phyloP scores from a whole-genome alignment of 2,888 invertebrate species.

The Sarcophaga subvicina region DNA sequence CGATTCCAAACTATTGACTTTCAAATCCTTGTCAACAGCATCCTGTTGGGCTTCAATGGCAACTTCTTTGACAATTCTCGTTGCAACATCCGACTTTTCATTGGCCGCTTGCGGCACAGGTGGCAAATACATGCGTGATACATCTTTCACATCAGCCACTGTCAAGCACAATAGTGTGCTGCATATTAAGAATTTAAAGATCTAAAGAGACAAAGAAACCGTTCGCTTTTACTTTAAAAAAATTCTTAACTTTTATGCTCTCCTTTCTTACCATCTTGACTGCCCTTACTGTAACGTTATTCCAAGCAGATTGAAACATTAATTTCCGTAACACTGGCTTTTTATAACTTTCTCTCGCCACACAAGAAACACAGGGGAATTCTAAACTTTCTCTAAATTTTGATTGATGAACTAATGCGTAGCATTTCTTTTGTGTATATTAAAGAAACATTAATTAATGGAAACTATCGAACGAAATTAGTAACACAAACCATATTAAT shows the following conservation, averaged over 20 bases:
- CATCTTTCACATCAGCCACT: slow-evolving; percentile 79
- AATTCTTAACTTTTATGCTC: neutral
- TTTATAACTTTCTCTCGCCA: slow-evolving; percentile 54
- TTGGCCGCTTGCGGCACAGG: slow-evolving; percentile 53
- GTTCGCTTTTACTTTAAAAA: neutral
- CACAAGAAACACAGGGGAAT: neutral
- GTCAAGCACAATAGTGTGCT: slow-evolving; percentile 75
- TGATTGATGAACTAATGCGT: slow-evolving; percentile 43
- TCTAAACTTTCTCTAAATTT: slow-evolving; percentile 59
- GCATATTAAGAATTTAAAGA: slow-evolving; percentile 59
- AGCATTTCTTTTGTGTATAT: slow-evolving; percentile 3
- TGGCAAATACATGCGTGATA: slow-evolving; percentile 75
- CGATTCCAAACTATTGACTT: slow-evolving; percentile 1
- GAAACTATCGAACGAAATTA: neutral
- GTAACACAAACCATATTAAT: neutral
- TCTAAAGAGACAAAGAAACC: slow-evolving; percentile 22
- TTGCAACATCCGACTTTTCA: neutral
- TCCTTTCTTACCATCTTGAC: slow-evolving; percentile 44
- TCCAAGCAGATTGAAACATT: slow-evolving; percentile 16
- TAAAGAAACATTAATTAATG: neutral
- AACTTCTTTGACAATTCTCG: neutral
- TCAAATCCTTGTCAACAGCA: slow-evolving; percentile 28
- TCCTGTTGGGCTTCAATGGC: slow-evolving; percentile 18
- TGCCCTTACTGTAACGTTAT: neutral
- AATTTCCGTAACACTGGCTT: slow-evolving; percentile 34